phyloP scores from a whole-genome alignment of 2,113 vertebrate species.

The Tragelaphus buxtoni region DNA sequence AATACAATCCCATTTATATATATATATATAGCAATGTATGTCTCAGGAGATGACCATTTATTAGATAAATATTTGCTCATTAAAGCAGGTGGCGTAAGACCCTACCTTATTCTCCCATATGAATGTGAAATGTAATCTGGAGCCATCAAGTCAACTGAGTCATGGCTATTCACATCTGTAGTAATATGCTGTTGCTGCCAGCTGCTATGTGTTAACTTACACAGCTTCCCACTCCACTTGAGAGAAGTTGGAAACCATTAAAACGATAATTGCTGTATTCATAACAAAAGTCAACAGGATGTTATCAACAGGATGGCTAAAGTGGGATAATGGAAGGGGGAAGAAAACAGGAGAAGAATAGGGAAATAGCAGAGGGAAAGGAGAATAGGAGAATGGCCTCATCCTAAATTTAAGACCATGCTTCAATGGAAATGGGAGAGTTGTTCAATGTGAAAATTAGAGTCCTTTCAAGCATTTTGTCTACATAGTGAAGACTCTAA shows the following conservation, averaged over 20 bases:
- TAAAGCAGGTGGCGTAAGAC: neutral
- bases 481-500: neutral
- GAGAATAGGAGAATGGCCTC: neutral
- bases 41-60: neutral
- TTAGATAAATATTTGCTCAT: slow-evolving; percentile 2
- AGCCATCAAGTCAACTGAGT: neutral
- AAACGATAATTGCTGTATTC: slow-evolving; percentile 13
- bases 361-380: neutral
- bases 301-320: neutral
- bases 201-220: neutral
- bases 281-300: slow-evolving; percentile 25
- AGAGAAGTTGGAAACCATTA: slow-evolving; percentile 26
- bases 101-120: neutral
- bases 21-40: neutral
- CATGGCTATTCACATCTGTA: neutral
- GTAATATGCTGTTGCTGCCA: neutral
- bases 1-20: neutral
- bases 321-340: neutral
- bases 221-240: neutral
- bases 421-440: neutral
- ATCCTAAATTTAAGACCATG: neutral
- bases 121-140: neutral
- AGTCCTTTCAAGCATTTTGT: neutral
- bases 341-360: neutral
- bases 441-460: neutral